A percentile compares a stretch with the other conserved stretches of the same genome.
These are phyloP conservation scores for Microplitis demolitor DNA, from an alignment of 1,140 invertebrate genomes.

Conservation along the genomic window DNA sequence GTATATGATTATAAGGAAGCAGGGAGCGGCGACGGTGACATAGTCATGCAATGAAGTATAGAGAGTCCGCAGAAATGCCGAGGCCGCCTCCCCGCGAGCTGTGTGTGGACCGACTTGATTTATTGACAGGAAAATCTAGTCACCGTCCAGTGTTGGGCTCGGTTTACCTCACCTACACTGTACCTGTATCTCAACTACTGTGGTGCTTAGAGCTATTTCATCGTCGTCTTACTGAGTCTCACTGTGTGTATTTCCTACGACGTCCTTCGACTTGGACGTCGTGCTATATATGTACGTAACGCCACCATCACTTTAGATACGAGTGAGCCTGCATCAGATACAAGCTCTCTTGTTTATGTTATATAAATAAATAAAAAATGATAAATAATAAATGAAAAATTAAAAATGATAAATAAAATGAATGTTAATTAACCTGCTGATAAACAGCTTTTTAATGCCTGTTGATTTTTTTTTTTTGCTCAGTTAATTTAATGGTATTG, in stretches of 20 bases:
- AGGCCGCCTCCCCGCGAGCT: slow-evolving; percentile 27
- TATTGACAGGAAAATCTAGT: slow-evolving; percentile 64
- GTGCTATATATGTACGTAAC: no score
- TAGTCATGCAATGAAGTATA: background rate
- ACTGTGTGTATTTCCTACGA: background rate
- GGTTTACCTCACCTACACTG: slow-evolving; percentile 44
- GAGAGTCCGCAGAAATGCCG: slow-evolving; percentile 44
- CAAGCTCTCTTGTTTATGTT: no score
- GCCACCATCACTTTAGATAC: no score
- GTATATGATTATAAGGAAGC: slow-evolving; percentile 42
- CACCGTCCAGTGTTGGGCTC: slow-evolving; percentile 36
- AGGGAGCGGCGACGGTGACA: slow-evolving; percentile 22
- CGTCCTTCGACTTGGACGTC: slow-evolving; percentile 4
- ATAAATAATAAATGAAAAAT: no score
- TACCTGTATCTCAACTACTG: background rate
- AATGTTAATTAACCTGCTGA: no score
- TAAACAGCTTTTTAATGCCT: no score
- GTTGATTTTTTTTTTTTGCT: no score
- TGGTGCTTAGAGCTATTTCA: background rate
- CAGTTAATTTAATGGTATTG: no score
- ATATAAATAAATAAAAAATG: no score
- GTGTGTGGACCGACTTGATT: slow-evolving; percentile 50
- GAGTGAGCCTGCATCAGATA: no score
- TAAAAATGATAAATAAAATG: no score
- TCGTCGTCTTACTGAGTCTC: background rate